These are phyloP conservation scores for Saccostrea echinata DNA, from an alignment of 1,140 invertebrate genomes.

Conservation along the genomic window DNA sequence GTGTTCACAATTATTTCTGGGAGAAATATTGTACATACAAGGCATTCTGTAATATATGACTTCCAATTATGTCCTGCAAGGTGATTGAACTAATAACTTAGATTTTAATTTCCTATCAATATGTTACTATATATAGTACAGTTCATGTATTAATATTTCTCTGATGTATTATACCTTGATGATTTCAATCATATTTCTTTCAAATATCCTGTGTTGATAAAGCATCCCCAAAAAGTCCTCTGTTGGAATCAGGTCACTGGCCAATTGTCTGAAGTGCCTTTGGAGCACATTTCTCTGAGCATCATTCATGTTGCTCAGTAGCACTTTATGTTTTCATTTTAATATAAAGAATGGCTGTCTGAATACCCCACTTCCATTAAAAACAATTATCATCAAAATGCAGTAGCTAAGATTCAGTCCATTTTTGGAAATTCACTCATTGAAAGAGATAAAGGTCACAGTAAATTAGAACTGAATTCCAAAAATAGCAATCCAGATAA, in stretches of 20 bases:
- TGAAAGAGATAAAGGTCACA: not conserved
- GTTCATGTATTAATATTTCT: not conserved
- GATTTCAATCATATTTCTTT: slow-evolving; percentile 64
- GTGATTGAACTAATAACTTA: too few species aligned
- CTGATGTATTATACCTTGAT: slow-evolving; percentile 59
- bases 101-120: too few species aligned
- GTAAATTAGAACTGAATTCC: not conserved
- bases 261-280: slow-evolving; percentile 59
- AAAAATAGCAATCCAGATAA: not conserved
- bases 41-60: too few species aligned
- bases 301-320: slow-evolving; percentile 58
- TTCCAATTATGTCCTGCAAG: too few species aligned
- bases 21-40: too few species aligned
- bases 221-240: slow-evolving; percentile 63
- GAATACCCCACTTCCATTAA: slow-evolving; percentile 1
- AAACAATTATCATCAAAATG: not conserved
- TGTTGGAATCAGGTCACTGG: slow-evolving; percentile 64
- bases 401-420: not conserved
- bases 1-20: too few species aligned
- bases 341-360: not conserved
- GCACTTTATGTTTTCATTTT: not conserved
- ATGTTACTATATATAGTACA: too few species aligned
- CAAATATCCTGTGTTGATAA: slow-evolving; percentile 62
- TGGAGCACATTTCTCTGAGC: slow-evolving; percentile 55
- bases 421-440: not conserved